phyloP scores from a whole-genome alignment of 2,888 invertebrate genomes.

The Perizoma flavofasciatum region DNA sequence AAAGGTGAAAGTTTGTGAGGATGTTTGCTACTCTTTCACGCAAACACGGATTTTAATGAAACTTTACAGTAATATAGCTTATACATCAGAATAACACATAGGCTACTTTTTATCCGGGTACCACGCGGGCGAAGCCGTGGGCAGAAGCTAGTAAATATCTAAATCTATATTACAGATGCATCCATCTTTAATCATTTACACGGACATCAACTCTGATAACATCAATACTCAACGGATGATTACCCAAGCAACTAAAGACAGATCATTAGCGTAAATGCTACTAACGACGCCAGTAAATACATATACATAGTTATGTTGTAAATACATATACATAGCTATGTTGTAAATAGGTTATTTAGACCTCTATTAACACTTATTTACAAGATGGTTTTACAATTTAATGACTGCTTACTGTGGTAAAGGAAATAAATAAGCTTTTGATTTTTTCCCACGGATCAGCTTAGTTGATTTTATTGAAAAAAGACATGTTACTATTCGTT shows the following conservation, averaged over 20 bases:
- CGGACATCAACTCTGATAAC: constrained; percentile 9
- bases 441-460: constrained; percentile 14
- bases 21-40: no score
- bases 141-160: no score
- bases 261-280: constrained; percentile 23
- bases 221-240: constrained; percentile 18
- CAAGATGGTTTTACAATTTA: constrained; percentile 23
- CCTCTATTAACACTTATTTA: constrained; percentile 10
- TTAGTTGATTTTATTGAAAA: no score
- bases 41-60: no score
- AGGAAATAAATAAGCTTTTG: constrained; percentile 6
- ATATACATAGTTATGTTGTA: constrained; percentile 12
- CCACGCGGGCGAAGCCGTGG: no score
- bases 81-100: no score
- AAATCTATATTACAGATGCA: background rate
- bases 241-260: constrained; percentile 12
- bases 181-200: no score
- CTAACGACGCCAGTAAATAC: constrained; percentile 17
- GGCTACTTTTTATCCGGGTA: no score
- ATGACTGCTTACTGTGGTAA: constrained; percentile 1
- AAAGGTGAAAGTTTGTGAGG: no score
- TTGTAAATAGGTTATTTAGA: constrained; percentile 21
- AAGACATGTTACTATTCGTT: no score
- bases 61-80: no score
- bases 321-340: constrained; percentile 9